phyloP scores from a whole-genome alignment of 2,888 invertebrate species.

The Lochmaea capreae region DNA sequence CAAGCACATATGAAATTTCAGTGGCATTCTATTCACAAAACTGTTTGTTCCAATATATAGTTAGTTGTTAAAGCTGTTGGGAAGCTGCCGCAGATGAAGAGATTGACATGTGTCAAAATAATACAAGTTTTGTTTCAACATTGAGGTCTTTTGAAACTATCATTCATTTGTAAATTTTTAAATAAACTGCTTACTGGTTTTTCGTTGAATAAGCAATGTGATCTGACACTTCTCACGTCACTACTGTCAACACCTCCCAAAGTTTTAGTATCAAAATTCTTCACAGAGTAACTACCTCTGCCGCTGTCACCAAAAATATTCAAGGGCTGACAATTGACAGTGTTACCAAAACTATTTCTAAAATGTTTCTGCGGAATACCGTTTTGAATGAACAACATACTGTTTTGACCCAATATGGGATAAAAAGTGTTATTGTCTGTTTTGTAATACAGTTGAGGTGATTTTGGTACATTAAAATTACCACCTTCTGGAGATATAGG shows the following conservation, averaged over 20 bases:
- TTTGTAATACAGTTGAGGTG: constrained; percentile 39
- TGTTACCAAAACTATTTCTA: constrained; percentile 20
- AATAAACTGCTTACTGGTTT: constrained; percentile 39
- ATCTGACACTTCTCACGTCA: neutral
- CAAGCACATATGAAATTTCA: too few relatives aligned
- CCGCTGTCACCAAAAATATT: neutral
- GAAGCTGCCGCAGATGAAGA: too few relatives aligned
- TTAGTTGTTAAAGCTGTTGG: too few relatives aligned
- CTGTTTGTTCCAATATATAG: too few relatives aligned
- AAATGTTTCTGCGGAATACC: constrained; percentile 38
- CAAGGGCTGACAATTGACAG: neutral
- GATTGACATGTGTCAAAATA: too few relatives aligned
- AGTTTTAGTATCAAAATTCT: constrained; percentile 13
- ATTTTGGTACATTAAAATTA: constrained; percentile 4
- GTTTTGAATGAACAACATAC: constrained; percentile 44
- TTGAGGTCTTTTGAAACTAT: constrained; percentile 23
- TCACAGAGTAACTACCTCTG: constrained; percentile 10
- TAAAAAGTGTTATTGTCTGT: constrained; percentile 45
- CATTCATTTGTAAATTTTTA: constrained; percentile 33
- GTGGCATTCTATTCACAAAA: too few relatives aligned
- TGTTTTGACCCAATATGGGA: constrained; percentile 44
- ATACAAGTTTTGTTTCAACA: neutral
- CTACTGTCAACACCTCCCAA: constrained; percentile 1
- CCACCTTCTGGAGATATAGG: constrained; percentile 34
- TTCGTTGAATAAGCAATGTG: constrained; percentile 31